Evolutionary conservation across 2,113 vertebrate genomes (phyloP).

Genomic region (Archocentrus centrarchus): DNA sequence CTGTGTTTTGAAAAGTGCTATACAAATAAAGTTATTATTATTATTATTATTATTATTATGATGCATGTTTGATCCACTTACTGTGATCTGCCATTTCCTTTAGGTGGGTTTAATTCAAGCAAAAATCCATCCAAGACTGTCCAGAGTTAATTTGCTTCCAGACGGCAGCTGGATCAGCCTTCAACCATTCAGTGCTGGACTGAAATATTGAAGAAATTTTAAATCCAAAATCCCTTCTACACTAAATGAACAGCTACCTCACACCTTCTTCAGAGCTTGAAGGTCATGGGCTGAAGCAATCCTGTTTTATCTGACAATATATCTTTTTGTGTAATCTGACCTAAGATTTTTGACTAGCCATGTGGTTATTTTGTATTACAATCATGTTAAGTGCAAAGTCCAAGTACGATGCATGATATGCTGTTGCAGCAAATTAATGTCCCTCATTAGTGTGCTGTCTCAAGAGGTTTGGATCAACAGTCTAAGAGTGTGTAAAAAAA

Average conservation of each 20-base stretch:
- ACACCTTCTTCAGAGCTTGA: not conserved
- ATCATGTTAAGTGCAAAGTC: not conserved
- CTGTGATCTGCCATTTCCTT: not conserved
- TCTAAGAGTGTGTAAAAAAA: not conserved
- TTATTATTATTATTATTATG: no score
- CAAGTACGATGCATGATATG: not conserved
- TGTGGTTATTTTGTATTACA: not conserved
- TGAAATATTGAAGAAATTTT: not conserved
- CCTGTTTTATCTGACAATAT: not conserved
- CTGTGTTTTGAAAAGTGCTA: no score
- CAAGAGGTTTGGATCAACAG: not conserved
- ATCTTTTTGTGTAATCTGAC: not conserved
- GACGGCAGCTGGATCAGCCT: not conserved
- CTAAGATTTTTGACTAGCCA: not conserved
- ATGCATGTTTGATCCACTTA: not conserved
- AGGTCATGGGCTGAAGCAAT: not conserved
- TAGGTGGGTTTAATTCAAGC: not conserved
- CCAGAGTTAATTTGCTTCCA: not conserved
- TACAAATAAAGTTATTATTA: no score
- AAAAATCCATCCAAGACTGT: not conserved
- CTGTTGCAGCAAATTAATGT: conserved; percentile 10
- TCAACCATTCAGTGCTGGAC: not conserved
- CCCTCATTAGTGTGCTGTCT: not conserved
- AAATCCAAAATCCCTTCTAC: not conserved
- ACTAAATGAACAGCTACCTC: not conserved